Base-by-base conservation (phyloP, 2,113 vertebrate genomes). In the Trematomus loennbergii region DNA sequence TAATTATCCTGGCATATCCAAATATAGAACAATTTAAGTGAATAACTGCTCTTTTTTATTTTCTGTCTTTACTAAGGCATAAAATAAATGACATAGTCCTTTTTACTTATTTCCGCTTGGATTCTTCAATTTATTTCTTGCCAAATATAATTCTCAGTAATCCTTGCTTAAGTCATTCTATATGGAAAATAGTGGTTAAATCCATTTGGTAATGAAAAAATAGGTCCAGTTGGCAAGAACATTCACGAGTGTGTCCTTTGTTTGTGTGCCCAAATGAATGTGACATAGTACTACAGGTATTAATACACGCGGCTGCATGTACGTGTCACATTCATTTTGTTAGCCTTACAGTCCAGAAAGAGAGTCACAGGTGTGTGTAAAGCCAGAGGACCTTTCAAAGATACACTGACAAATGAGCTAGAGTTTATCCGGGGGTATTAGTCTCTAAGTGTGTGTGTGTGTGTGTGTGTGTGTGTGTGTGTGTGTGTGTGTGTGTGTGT, bases 321-420 rank as follows among this genome's bases (percentile, higher is more conserved):
- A 22, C 16, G 10, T 79, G 77, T 87, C 82, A 72, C 20, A 70
- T 83, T 86, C 2, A 48, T 84, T 85, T 62, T 60, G 59, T 50
- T 7, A 61, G 58, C 70, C 43, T 69, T 50, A 2, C 69, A 79
- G 75, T 72, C 48, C 9, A 16, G 59, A 17, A 36, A 64, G 71
- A 83, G 88, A 91, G 75, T 90, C 87, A 88, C 83, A 84, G 79
- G 80, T 82, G 80, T 78, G 63, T 69, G 59, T 52, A n/a, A 64
- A 75, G 71, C 78, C 83, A 61, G 53, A 68, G 68, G 78, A 59
- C 0, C 0, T 22, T 70, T 79, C 67, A 53, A 40, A 72, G 50
- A 52, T 46, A 61, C n/a, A 45, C 29, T 58, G 55, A 81, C 83
- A 79, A 58, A 75, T 53, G 49, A 73, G 50, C 16, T 1, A 57